These are phyloP conservation scores for Schrankia costaestrigalis DNA, from an alignment of 2,888 invertebrate species.

Conservation along the genomic window DNA sequence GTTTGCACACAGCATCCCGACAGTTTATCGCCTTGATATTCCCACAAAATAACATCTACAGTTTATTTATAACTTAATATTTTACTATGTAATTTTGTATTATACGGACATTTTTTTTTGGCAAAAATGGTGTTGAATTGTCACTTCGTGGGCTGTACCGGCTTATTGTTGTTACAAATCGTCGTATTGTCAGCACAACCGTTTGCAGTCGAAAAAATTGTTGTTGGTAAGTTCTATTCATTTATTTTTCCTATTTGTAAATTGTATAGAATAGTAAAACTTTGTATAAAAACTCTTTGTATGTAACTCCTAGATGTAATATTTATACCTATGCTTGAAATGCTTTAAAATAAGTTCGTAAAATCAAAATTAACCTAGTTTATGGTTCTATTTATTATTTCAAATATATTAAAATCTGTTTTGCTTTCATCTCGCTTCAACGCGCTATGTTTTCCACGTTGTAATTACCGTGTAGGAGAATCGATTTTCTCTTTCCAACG, in stretches of 20 bases:
- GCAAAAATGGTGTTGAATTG: conserved; percentile 41
- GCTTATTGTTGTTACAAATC: conserved; percentile 56
- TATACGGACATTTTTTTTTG: conserved; percentile 1
- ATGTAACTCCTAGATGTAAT: too few species aligned
- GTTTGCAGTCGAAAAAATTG: conserved; percentile 70
- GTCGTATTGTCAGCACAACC: conserved; percentile 58
- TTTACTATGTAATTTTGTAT: conserved; percentile 22
- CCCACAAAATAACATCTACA: conserved; percentile 26
- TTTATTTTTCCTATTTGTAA: background rate
- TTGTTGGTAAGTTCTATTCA: conserved; percentile 63
- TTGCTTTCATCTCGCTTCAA: conserved; percentile 47
- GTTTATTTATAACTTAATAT: conserved; percentile 13
- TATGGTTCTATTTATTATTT: conserved; percentile 11
- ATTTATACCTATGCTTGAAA: too few species aligned
- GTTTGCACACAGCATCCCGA: conserved; percentile 74
- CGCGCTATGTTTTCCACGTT: conserved; percentile 37
- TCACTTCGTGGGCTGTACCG: conserved; percentile 35
- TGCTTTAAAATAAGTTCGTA: too few species aligned
- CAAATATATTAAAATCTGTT: conserved; percentile 26
- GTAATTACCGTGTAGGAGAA: conserved; percentile 27
- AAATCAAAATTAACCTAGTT: background rate
- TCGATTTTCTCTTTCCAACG: conserved; percentile 54
- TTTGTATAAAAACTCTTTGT: background rate
- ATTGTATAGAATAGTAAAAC: background rate
- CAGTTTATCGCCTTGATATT: conserved; percentile 44